These are phyloP conservation scores for Heliothis peltigera DNA, from an alignment of 2,888 invertebrate genomes.

Conservation along the genomic window DNA sequence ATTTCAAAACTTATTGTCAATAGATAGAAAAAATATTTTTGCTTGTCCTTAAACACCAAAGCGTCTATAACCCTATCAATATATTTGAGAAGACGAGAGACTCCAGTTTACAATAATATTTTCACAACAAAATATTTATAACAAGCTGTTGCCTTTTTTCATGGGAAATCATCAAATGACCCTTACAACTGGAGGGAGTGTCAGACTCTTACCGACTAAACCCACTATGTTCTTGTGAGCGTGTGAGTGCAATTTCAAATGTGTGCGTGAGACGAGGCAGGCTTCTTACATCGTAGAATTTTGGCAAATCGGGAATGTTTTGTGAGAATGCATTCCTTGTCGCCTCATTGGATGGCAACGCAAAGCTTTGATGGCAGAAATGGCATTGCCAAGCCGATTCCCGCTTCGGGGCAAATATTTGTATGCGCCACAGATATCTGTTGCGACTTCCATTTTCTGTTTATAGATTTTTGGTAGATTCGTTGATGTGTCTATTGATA, in stretches of 20 bases:
- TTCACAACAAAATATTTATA: too few relatives aligned
- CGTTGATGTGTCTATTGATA: neutral
- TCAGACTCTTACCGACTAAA: too few relatives aligned
- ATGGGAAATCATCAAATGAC: too few relatives aligned
- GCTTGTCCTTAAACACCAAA: neutral
- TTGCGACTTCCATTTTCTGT: constrained; percentile 3
- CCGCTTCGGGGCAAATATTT: constrained; percentile 29
- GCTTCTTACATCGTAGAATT: constrained; percentile 2
- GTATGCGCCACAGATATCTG: constrained; percentile 40
- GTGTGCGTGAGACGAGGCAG: neutral
- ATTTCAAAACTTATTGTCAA: constrained; percentile 40
- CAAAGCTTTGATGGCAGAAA: constrained; percentile 27
- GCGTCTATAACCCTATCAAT: neutral
- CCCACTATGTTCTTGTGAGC: too few relatives aligned
- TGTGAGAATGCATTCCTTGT: constrained; percentile 35
- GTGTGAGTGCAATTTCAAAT: neutral
- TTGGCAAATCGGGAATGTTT: constrained; percentile 23
- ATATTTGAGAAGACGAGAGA: neutral
- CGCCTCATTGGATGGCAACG: constrained; percentile 28
- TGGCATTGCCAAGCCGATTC: constrained; percentile 26
- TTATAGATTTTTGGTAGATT: too few relatives aligned
- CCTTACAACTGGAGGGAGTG: too few relatives aligned
- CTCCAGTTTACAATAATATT: neutral
- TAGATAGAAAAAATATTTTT: constrained; percentile 19
- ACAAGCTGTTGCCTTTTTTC: too few relatives aligned